A percentile compares a stretch with the other conserved stretches of the same genome.
These are phyloP conservation scores for Diorhabda sublineata DNA, from an alignment of 1,140 invertebrate genomes.

Conservation along the genomic window DNA sequence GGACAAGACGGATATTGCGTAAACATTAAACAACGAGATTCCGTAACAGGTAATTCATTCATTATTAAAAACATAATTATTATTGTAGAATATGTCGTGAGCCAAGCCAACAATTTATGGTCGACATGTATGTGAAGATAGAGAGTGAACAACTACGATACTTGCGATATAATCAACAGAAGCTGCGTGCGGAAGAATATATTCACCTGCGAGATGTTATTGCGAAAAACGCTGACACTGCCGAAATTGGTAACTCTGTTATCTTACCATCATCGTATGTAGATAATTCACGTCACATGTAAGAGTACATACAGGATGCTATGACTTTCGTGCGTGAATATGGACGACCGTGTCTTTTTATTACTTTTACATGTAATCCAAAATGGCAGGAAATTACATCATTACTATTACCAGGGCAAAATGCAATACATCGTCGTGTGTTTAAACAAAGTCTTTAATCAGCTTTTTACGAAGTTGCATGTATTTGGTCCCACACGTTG, in stretches of 20 bases:
- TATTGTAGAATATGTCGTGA: constrained; percentile 26
- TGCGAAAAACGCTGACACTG: constrained; percentile 13
- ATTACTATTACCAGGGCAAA: constrained; percentile 40
- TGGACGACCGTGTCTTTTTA: constrained; percentile 47
- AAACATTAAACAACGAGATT: constrained; percentile 44
- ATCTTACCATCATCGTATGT: constrained; percentile 36
- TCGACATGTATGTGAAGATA: constrained; percentile 36
- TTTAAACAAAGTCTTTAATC: constrained; percentile 42
- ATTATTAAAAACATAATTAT: constrained; percentile 13
- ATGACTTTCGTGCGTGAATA: constrained; percentile 25
- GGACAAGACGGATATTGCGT: constrained; percentile 51
- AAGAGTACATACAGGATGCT: constrained; percentile 46
- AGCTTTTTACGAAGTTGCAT: constrained; percentile 46
- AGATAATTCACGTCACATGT: constrained; percentile 42
- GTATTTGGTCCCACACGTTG: constrained; percentile 16
- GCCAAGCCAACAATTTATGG: constrained; percentile 47
- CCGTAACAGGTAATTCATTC: constrained; percentile 29
- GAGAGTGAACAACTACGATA: too few species aligned
- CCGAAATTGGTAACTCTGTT: constrained; percentile 29
- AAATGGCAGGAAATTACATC: constrained; percentile 48
- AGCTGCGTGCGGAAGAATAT: constrained; percentile 37
- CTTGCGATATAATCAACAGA: too few species aligned
- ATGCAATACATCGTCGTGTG: constrained; percentile 39
- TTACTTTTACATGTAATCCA: constrained; percentile 52
- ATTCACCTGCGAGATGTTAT: constrained; percentile 39